Conservation (phyloP, 2,113 vertebrate genomes). For the Paradoxurus hermaphroditus region DNA sequence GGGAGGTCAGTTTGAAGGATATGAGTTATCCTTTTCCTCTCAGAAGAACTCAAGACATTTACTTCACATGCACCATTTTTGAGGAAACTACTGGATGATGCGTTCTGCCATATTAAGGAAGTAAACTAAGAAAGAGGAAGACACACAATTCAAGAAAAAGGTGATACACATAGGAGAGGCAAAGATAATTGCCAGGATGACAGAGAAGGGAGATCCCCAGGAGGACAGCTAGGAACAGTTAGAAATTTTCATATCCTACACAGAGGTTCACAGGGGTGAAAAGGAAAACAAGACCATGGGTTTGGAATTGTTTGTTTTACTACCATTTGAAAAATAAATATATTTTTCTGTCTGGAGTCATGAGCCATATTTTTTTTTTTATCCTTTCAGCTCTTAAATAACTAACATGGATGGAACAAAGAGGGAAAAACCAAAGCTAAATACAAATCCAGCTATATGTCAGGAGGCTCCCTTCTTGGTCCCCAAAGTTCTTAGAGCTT, state of each 20-base stretch:
- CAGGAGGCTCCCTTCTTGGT: background rate
- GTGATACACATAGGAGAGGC: background rate
- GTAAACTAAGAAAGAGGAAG: background rate
- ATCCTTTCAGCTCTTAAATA: conserved; percentile 26
- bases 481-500: conserved; percentile 35
- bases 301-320: conserved; percentile 50
- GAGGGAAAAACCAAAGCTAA: conserved; percentile 9
- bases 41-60: background rate
- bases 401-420: background rate
- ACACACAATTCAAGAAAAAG: background rate
- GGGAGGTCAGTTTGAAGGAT: background rate
- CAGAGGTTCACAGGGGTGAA: background rate
- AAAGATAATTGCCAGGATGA: background rate
- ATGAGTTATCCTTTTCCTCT: background rate
- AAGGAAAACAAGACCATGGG: background rate
- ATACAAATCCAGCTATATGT: background rate
- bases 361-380: background rate
- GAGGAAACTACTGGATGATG: background rate
- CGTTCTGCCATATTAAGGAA: background rate
- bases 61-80: background rate
- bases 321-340: conserved; percentile 56
- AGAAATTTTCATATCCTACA: background rate
- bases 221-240: background rate
- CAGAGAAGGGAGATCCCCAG: background rate
- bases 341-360: conserved; percentile 24